A percentile compares a stretch with the other conserved stretches of the same genome.
Evolutionary conservation across 2,888 invertebrate species (phyloP).

Genomic region (Spodoptera littoralis): DNA sequence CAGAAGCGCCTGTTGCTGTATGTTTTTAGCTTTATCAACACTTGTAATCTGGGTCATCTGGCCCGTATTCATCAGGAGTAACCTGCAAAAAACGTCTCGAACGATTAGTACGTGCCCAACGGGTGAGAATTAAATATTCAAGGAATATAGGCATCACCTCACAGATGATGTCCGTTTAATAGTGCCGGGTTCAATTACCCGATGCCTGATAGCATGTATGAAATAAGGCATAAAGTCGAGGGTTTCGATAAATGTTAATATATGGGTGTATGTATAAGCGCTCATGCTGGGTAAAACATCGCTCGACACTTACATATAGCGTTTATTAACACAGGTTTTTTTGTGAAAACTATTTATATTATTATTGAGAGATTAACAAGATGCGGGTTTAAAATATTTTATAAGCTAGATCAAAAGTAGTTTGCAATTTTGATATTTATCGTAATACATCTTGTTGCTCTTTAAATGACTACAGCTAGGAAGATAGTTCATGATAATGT

Average conservation of each 20-base stretch:
- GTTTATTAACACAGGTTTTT: no score
- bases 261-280: not conserved
- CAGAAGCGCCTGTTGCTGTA: constrained; percentile 78
- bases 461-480: no score
- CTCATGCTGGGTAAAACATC: no score
- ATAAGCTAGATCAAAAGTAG: no score
- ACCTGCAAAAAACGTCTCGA: constrained; percentile 66
- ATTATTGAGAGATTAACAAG: no score
- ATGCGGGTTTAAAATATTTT: no score
- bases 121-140: constrained; percentile 1
- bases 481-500: no score
- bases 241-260: not conserved
- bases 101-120: not conserved
- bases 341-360: no score
- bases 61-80: constrained; percentile 89
- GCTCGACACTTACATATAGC: no score
- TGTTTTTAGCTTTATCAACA: constrained; percentile 88
- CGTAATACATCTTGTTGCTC: no score
- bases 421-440: no score
- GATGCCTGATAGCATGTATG: constrained; percentile 34
- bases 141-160: constrained; percentile 9
- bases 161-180: constrained; percentile 8
- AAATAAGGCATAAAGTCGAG: constrained; percentile 7
- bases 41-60: constrained; percentile 87
- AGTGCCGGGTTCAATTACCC: not conserved